These are phyloP conservation scores for Calycopis cecrops DNA, from an alignment of 1,140 invertebrate species.

Conservation along the genomic window DNA sequence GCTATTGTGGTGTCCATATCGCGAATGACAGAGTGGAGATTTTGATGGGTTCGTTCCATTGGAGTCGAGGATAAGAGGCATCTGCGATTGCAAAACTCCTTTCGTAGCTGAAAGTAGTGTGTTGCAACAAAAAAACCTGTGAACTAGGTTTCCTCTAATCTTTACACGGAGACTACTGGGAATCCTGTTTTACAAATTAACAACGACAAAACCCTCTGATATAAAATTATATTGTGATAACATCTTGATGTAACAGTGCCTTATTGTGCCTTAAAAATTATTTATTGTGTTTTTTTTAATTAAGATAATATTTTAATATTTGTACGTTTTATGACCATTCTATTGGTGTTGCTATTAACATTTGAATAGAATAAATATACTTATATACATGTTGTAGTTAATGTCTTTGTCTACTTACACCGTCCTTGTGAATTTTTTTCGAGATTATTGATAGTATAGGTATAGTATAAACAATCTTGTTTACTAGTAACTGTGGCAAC, in stretches of 20 bases:
- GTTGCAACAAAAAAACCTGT: conserved; percentile 38
- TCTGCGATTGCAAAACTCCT: conserved; percentile 48
- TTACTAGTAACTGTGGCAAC: conserved; percentile 65
- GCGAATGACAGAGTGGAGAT: background rate
- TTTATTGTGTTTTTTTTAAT: conserved; percentile 68
- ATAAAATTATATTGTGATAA: conserved; percentile 57
- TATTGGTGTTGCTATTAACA: conserved; percentile 49
- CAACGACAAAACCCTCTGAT: conserved; percentile 20
- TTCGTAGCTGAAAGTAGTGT: conserved; percentile 57
- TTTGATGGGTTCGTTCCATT: background rate
- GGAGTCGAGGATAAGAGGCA: conserved; percentile 1
- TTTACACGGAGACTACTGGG: conserved; percentile 55
- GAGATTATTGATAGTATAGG: conserved; percentile 69
- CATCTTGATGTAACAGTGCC: conserved; percentile 67
- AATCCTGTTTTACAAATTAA: conserved; percentile 43
- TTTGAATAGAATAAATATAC: conserved; percentile 56
- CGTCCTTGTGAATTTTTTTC: conserved; percentile 70
- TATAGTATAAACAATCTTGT: conserved; percentile 46
- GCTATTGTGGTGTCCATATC: background rate
- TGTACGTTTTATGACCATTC: conserved; percentile 55
- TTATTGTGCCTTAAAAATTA: conserved; percentile 71
- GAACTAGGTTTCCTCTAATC: conserved; percentile 57
- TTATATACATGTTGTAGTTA: conserved; percentile 56
- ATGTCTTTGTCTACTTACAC: conserved; percentile 69
- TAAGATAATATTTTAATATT: conserved; percentile 63